A percentile compares a stretch with the other conserved stretches of the same genome.
Evolutionary conservation across 2,797 vertebrate genomes (phyloP).

Genomic region (Hydrocynus forskahlii): DNA sequence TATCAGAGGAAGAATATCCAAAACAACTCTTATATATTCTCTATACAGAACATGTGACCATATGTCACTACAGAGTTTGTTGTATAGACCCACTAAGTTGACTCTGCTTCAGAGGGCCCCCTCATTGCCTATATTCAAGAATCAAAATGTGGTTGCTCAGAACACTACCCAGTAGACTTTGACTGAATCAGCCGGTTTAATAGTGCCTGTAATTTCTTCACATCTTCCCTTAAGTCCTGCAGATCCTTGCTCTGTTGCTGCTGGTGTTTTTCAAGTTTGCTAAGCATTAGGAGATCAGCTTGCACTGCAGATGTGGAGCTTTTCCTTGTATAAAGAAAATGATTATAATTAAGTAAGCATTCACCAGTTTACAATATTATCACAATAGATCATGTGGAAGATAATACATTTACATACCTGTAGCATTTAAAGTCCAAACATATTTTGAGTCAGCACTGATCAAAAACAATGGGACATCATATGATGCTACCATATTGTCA

Average conservation of each 20-base stretch:
- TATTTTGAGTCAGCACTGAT: too few relatives aligned
- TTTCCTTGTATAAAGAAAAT: constrained; percentile 38
- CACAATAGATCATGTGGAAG: too few relatives aligned
- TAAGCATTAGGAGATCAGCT: constrained; percentile 37
- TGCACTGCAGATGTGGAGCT: neutral
- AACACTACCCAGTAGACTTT: neutral
- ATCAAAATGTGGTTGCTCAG: neutral
- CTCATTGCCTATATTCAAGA: neutral
- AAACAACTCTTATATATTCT: too few relatives aligned
- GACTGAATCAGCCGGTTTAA: constrained; percentile 52
- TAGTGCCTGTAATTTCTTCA: constrained; percentile 59
- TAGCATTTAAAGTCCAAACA: too few relatives aligned
- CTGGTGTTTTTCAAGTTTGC: constrained; percentile 52
- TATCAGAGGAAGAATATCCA: too few relatives aligned
- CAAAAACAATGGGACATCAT: too few relatives aligned
- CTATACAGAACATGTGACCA: too few relatives aligned
- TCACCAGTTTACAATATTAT: too few relatives aligned
- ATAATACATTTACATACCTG: too few relatives aligned
- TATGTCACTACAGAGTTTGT: neutral
- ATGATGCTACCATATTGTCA: too few relatives aligned
- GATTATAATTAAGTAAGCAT: too few relatives aligned
- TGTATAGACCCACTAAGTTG: neutral
- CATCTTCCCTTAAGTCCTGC: constrained; percentile 49
- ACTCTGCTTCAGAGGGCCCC: neutral
- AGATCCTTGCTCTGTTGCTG: constrained; percentile 58